Evolutionary conservation across 2,113 vertebrate genomes (phyloP).

Genomic region (Bungarus multicinctus): DNA sequence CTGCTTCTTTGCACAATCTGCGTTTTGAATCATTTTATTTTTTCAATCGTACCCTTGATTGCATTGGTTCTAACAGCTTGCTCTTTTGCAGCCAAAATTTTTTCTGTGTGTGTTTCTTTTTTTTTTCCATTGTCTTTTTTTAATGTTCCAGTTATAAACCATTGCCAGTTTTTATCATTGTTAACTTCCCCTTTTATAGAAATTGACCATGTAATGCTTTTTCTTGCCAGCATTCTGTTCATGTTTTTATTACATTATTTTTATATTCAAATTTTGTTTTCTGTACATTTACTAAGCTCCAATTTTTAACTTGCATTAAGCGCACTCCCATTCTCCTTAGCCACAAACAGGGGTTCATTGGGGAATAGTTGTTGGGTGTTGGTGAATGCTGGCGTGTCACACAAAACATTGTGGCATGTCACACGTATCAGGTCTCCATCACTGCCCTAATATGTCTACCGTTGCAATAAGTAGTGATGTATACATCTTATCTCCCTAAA

Average conservation of each 20-base stretch:
- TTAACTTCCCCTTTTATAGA: neutral
- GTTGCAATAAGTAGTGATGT: neutral
- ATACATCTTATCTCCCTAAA: neutral
- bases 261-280: neutral
- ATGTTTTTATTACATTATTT: neutral
- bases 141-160: neutral
- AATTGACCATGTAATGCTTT: neutral
- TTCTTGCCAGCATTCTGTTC: neutral
- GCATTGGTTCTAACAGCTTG: neutral
- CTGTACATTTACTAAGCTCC: neutral
- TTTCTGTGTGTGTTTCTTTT: too few relatives aligned
- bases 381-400: neutral
- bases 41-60: neutral
- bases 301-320: neutral
- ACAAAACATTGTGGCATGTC: neutral
- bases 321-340: neutral
- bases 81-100: neutral
- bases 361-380: neutral
- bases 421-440: neutral
- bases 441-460: neutral
- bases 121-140: neutral
- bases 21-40: neutral
- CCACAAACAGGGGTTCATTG: neutral
- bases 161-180: neutral
- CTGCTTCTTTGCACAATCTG: neutral